Conservation (phyloP, 2,888 invertebrate species). For the Melangyna quadrimaculata region DNA sequence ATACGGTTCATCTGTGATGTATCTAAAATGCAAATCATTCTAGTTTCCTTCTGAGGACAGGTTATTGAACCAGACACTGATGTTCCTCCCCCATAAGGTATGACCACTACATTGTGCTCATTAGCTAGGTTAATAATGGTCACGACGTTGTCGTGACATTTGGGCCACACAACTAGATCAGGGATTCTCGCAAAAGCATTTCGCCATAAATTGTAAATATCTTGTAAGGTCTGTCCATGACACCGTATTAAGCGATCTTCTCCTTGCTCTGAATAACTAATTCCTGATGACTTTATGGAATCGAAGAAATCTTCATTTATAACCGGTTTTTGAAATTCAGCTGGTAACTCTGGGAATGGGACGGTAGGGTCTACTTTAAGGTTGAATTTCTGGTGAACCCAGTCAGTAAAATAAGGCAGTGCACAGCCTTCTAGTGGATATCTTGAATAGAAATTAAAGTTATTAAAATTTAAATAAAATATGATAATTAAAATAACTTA, state of each 20-base stretch:
- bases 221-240: slow-evolving; percentile 96
- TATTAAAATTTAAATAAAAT: not conserved
- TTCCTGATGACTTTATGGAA: slow-evolving; percentile 82
- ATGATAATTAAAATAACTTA: slow-evolving; percentile 76
- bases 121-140: slow-evolving; percentile 89
- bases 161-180: slow-evolving; percentile 96
- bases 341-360: slow-evolving; percentile 83
- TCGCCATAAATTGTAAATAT: slow-evolving; percentile 89
- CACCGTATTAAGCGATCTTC: slow-evolving; percentile 93
- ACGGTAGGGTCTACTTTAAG: slow-evolving; percentile 82
- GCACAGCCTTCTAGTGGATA: slow-evolving; percentile 87
- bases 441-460: slow-evolving; percentile 80
- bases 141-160: slow-evolving; percentile 91
- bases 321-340: slow-evolving; percentile 86
- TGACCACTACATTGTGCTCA: slow-evolving; percentile 88
- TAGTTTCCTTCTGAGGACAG: slow-evolving; percentile 89
- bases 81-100: slow-evolving; percentile 97
- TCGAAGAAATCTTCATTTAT: slow-evolving; percentile 84
- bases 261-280: slow-evolving; percentile 87
- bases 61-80: slow-evolving; percentile 94
- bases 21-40: slow-evolving; percentile 94
- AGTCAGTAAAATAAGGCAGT: slow-evolving; percentile 90
- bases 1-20: slow-evolving; percentile 98
- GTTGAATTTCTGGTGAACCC: slow-evolving; percentile 89
- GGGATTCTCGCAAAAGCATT: slow-evolving; percentile 92